A percentile compares a stretch with the other conserved stretches of the same genome.
Conservation (phyloP, 2,113 vertebrate genomes). For the Nettapus auritus region DNA sequence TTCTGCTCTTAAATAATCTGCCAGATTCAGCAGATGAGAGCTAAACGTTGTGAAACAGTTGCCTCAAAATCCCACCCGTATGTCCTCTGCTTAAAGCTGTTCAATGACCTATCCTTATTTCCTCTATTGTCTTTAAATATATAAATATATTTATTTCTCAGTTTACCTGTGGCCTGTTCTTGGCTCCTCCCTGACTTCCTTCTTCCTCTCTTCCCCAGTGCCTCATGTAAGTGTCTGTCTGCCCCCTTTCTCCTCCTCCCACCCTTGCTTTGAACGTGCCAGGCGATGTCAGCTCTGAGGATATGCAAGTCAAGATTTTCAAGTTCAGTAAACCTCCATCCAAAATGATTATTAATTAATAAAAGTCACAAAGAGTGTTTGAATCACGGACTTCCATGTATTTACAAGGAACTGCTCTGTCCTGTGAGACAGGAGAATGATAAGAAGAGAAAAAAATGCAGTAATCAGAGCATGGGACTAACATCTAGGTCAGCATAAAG, state of each 20-base stretch:
- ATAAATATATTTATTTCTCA: background rate
- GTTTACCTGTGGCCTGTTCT: rapidly evolving
- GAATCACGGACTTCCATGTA: rapidly evolving
- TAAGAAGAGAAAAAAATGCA: background rate
- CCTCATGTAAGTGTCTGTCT: rapidly evolving
- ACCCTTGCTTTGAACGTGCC: rapidly evolving
- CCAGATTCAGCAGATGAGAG: background rate
- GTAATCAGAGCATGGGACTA: background rate
- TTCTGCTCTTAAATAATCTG: background rate
- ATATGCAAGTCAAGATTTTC: rapidly evolving
- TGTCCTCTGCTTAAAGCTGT: background rate
- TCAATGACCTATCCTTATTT: background rate
- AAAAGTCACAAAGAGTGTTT: background rate
- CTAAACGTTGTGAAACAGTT: rapidly evolving
- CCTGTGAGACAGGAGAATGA: background rate
- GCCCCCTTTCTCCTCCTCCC: background rate
- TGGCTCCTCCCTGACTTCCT: background rate
- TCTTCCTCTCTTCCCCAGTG: background rate
- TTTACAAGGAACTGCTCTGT: background rate
- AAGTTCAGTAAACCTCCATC: background rate
- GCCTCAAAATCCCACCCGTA: rapidly evolving
- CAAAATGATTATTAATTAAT: background rate
- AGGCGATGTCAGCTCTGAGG: background rate
- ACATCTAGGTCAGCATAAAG: background rate
- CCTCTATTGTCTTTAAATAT: background rate